Evolutionary conservation across 2,888 invertebrate species (phyloP).

Genomic region (Ichneumon xanthorius): DNA sequence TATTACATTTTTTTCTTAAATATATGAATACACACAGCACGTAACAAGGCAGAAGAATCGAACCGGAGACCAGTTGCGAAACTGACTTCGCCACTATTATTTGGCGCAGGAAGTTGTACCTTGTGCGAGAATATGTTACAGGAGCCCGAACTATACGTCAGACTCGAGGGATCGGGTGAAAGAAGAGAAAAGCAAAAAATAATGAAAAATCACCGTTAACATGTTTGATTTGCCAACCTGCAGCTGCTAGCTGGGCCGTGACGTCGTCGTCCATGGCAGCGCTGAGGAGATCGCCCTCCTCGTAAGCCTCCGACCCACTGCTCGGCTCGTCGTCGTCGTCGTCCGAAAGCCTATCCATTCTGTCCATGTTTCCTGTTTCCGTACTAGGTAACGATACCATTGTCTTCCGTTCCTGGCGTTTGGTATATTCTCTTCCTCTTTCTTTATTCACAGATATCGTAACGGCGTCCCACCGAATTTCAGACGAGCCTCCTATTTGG

Average conservation of each 20-base stretch:
- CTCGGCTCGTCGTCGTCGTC: conserved; percentile 94
- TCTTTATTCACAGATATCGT: conserved; percentile 65
- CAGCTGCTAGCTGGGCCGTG: conserved; percentile 97
- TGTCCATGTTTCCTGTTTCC: conserved; percentile 78
- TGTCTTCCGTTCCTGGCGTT: conserved; percentile 41
- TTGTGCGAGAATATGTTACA: conserved; percentile 66
- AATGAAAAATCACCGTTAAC: conserved; percentile 85
- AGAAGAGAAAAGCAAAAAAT: conserved; percentile 71
- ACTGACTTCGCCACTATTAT: conserved; percentile 10
- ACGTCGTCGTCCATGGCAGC: conserved; percentile 96
- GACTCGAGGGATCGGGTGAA: conserved; percentile 49
- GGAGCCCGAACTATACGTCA: conserved; percentile 60
- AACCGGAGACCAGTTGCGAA: conserved; percentile 1
- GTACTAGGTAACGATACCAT: conserved; percentile 82
- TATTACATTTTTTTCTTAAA: neutral
- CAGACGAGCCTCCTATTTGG: conserved; percentile 58
- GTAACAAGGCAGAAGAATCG: neutral
- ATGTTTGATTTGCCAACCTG: conserved; percentile 89
- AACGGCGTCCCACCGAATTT: conserved; percentile 69
- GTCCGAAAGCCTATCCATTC: conserved; percentile 86
- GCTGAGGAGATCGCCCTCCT: conserved; percentile 93
- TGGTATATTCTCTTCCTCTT: conserved; percentile 1
- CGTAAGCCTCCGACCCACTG: conserved; percentile 92
- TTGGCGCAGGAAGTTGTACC: conserved; percentile 66
- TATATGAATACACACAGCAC: neutral